Base-by-base conservation (phyloP, 2,888 invertebrate genomes). In the Holacanthella duospinosa region DNA sequence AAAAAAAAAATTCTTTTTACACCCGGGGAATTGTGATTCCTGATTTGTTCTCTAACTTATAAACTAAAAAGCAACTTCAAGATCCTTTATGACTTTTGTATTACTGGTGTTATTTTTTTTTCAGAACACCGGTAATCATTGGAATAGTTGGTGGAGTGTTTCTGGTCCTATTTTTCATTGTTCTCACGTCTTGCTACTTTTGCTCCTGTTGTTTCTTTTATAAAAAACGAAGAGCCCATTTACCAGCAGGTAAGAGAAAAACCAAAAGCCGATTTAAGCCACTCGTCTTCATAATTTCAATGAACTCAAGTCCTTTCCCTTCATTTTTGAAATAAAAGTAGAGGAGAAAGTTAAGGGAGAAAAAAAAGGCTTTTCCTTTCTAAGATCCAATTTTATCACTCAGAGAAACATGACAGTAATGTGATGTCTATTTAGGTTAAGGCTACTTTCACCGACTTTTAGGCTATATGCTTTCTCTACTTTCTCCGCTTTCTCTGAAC, bases 171-270 rank as follows among this genome's bases (percentile, higher is more conserved):
- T 67, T 75, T 43, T 67, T 77, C 60, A 70, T 76, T 55, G 74
- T 75, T 24, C 65, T 77, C 2, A 74, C 75, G 27, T 74, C 75
- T 60, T 78, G 77, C 68, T 74, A 75, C 67, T 74, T 76, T 66
- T 77, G 77, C 69, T 74, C 76, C 43, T 76, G 76, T 65, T 77
- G 77, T 64, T 73, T 75, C 28, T 72, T 76, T 1, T 76, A 76
- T 70, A 75, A 75, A 21, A 48, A 48, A 21, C 48, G 48, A 21
- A 48, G 48, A 21, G 48, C 48, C 19, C 48, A 48, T 21, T 48
- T 48, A 48, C 48, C 48, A 16, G 48, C 16, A 48, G 48, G 48
- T 48, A 48, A 48, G 19, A 4, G 21, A 21, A n/a, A n/a, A 4
- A 4, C 21, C 21, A 21, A n/a, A 48, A 48, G 21, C 48, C 48